Evolutionary conservation across 2,888 invertebrate species (phyloP).

Genomic region (Chymomyza procnemis): DNA sequence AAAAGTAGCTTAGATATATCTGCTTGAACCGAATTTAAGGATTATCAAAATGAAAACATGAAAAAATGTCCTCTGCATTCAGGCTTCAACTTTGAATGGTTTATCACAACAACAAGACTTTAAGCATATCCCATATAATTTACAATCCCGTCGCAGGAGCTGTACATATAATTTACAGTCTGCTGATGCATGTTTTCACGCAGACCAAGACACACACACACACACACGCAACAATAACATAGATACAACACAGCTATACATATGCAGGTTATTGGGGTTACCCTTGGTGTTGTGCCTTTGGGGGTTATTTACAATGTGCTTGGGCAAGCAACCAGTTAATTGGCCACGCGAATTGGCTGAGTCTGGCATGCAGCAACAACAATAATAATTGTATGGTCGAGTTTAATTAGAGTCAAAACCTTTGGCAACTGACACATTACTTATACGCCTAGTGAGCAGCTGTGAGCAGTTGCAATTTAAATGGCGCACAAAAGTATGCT

Average conservation of each 20-base stretch:
- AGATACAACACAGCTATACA: neutral
- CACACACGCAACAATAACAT: no score
- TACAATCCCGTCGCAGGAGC: constrained; percentile 60
- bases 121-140: constrained; percentile 49
- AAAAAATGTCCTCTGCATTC: no score
- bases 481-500: neutral
- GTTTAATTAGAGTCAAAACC: constrained; percentile 48
- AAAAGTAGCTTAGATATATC: no score
- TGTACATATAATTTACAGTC: constrained; percentile 66
- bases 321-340: constrained; percentile 23
- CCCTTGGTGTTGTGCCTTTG: constrained; percentile 42
- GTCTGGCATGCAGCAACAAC: constrained; percentile 14
- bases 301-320: constrained; percentile 58
- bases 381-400: constrained; percentile 55
- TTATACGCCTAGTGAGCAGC: neutral
- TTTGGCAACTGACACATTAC: constrained; percentile 27
- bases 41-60: no score
- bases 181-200: constrained; percentile 42
- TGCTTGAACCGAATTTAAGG: no score
- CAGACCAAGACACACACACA: no score
- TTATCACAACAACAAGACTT: neutral
- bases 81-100: neutral
- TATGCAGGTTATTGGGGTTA: neutral
- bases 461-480: neutral
- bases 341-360: constrained; percentile 5